Conservation (phyloP, 2,797 vertebrate genomes). For the Sebastes glaucus region DNA sequence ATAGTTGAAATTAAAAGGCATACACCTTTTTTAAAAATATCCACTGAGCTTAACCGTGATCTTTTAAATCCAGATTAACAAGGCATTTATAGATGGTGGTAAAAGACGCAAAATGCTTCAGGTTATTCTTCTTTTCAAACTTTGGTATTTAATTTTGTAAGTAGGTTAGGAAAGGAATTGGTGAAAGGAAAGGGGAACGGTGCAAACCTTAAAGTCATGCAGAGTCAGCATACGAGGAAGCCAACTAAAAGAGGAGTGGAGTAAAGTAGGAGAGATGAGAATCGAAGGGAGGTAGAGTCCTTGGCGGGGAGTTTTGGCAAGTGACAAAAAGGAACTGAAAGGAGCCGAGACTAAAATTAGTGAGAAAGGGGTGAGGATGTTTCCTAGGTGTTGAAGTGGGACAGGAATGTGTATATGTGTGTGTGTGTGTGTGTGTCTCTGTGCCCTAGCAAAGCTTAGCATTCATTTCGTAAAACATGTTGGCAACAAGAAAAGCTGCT, state of each 20-base stretch:
- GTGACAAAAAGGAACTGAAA: constrained; percentile 21
- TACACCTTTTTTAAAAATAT: constrained; percentile 26
- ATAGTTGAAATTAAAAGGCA: background rate
- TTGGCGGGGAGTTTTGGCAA: background rate
- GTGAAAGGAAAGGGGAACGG: background rate
- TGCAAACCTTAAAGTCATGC: background rate
- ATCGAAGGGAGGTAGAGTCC: background rate
- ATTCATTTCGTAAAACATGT: constrained; percentile 36
- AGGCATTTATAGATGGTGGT: background rate
- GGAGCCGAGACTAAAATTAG: constrained; percentile 19
- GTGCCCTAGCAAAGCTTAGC: constrained; percentile 15
- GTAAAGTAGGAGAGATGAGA: background rate
- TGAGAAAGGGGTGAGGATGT: constrained; percentile 28
- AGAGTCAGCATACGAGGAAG: background rate
- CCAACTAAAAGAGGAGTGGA: background rate
- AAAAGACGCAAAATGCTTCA: background rate
- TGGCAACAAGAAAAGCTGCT: constrained; percentile 18
- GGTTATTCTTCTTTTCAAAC: background rate
- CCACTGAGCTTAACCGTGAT: constrained; percentile 51
- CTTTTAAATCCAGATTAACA: background rate
- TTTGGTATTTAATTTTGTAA: background rate
- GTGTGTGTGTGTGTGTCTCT: constrained; percentile 26
- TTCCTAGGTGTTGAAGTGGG: constrained; percentile 52
- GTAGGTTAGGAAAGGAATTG: background rate
- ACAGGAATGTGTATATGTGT: constrained; percentile 50